These are phyloP conservation scores for Dysmachus trigonus DNA, from an alignment of 2,888 invertebrate genomes.

Conservation along the genomic window DNA sequence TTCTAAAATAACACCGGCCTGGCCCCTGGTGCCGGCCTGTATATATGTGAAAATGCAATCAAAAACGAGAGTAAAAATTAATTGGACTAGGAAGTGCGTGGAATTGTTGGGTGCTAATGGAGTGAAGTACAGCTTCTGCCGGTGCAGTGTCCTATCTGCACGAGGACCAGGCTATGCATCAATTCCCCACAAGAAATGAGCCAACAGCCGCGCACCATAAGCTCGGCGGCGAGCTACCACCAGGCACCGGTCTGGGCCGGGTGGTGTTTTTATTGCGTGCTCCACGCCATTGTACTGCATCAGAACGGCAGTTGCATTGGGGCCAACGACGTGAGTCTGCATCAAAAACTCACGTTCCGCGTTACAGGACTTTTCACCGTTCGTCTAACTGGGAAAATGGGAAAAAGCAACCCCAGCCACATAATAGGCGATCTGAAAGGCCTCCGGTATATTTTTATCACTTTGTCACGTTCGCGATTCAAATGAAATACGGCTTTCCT, in stretches of 20 bases:
- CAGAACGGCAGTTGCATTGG: background rate
- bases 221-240: background rate
- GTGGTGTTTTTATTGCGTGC: background rate
- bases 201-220: background rate
- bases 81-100: background rate
- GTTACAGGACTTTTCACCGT: background rate
- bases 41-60: background rate
- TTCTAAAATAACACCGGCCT: background rate
- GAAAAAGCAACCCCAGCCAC: background rate
- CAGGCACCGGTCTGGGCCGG: background rate
- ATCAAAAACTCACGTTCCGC: background rate
- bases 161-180: background rate
- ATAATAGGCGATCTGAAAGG: background rate
- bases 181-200: background rate
- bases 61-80: background rate
- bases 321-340: background rate
- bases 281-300: background rate
- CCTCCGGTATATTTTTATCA: slow-evolving; percentile 16
- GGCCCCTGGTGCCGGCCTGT: background rate
- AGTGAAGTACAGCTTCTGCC: background rate
- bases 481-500: background rate
- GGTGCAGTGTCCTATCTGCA: background rate
- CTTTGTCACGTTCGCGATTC: background rate
- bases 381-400: background rate
- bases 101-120: background rate